Conservation (phyloP, 2,113 vertebrate species). For the Xerus inauris region DNA sequence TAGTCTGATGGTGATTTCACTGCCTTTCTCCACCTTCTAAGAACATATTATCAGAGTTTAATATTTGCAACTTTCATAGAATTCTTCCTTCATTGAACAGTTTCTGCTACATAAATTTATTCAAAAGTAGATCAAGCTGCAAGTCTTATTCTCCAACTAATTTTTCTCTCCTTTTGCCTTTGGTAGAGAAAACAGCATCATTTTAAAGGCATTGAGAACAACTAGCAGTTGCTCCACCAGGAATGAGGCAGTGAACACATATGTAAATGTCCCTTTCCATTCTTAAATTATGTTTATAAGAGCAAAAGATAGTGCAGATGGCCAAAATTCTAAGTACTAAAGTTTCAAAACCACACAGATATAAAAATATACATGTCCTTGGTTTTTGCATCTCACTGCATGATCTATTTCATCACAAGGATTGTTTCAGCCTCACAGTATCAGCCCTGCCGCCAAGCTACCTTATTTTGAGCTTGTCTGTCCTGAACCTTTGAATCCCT, state of each 20-base stretch:
- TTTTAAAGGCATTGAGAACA: slow-evolving; percentile 15
- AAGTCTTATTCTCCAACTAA: not conserved
- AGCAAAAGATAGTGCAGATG: slow-evolving; percentile 65
- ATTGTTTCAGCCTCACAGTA: slow-evolving; percentile 61
- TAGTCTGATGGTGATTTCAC: slow-evolving; percentile 56
- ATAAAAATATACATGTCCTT: slow-evolving; percentile 76
- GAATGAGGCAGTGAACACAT: slow-evolving; percentile 53
- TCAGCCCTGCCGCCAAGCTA: slow-evolving; percentile 60
- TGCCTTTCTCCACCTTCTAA: slow-evolving; percentile 58
- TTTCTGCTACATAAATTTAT: slow-evolving; percentile 80
- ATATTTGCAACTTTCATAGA: slow-evolving; percentile 77
- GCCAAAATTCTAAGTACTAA: slow-evolving; percentile 68
- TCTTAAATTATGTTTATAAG: slow-evolving; percentile 61
- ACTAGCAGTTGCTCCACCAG: not conserved
- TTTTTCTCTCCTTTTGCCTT: slow-evolving; percentile 58
- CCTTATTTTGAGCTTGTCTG: slow-evolving; percentile 44
- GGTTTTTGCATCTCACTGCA: slow-evolving; percentile 70
- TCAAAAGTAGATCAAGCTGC: slow-evolving; percentile 48
- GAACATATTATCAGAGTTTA: slow-evolving; percentile 81
- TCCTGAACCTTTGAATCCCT: not conserved
- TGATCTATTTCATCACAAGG: slow-evolving; percentile 59
- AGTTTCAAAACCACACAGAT: slow-evolving; percentile 77
- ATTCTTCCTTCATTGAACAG: slow-evolving; percentile 84
- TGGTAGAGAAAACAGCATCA: slow-evolving; percentile 38
- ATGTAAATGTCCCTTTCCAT: not conserved